phyloP scores from a whole-genome alignment of 2,797 vertebrate species.

The Urophycis tenuis region DNA sequence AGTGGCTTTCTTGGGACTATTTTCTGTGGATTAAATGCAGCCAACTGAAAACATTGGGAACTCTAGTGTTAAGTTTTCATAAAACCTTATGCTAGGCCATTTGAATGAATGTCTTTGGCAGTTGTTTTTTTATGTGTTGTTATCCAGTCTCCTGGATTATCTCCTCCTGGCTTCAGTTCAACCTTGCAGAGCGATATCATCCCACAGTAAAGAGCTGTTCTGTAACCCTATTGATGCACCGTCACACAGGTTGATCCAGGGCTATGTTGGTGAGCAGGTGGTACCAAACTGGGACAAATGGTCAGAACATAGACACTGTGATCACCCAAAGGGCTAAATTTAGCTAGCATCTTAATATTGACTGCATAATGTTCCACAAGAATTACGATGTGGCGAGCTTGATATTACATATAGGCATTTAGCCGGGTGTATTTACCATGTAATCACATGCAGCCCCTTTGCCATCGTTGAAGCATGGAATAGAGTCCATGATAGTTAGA shows the following conservation, averaged over 20 bases:
- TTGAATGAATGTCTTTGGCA: not conserved
- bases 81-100: not conserved
- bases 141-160: constrained; percentile 11
- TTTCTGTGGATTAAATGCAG: constrained; percentile 30
- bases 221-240: not conserved
- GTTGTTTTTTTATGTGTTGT: constrained; percentile 29
- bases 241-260: not conserved
- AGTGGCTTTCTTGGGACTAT: constrained; percentile 18
- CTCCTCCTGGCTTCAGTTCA: not conserved
- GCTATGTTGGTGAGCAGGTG: constrained; percentile 7
- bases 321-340: not conserved
- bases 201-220: not conserved
- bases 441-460: not conserved
- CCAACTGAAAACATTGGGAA: constrained; percentile 11
- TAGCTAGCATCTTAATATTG: not conserved
- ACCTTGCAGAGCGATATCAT: constrained; percentile 21
- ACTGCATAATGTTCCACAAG: not conserved
- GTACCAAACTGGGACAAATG: not conserved
- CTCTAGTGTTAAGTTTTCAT: constrained; percentile 7
- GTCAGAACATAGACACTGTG: not conserved
- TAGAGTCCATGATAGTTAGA: not conserved
- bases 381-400: not conserved
- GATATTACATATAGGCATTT: not conserved
- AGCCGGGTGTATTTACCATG: not conserved
- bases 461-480: not conserved